Evolutionary conservation across 2,113 vertebrate genomes (phyloP).

Genomic region (Alexandromys fortis): DNA sequence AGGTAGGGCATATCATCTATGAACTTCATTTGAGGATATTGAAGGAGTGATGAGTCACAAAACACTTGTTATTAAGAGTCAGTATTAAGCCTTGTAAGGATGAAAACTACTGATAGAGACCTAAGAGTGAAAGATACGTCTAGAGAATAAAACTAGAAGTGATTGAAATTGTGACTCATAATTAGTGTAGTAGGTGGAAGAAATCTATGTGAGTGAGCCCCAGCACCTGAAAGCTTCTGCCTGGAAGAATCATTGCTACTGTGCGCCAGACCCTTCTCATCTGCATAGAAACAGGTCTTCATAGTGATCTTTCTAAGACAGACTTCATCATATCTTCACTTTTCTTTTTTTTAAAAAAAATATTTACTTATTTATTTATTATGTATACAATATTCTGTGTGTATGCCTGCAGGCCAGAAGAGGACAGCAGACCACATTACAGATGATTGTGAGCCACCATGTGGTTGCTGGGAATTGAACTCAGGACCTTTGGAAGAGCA

Average conservation of each 20-base stretch:
- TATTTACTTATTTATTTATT: no score
- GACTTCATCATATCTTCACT: neutral
- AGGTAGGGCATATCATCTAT: conserved; percentile 47
- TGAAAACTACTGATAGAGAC: conserved; percentile 51
- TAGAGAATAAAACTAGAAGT: conserved; percentile 37
- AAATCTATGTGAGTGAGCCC: conserved; percentile 48
- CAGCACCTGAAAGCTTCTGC: conserved; percentile 32
- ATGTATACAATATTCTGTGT: no score
- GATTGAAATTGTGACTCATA: conserved; percentile 50
- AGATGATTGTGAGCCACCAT: no score
- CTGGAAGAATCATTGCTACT: conserved; percentile 22
- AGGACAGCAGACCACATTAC: no score
- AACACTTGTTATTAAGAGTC: conserved; percentile 68
- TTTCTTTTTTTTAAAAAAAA: no score
- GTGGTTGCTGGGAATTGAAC: no score
- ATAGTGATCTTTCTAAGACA: neutral
- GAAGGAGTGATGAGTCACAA: conserved; percentile 28
- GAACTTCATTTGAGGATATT: conserved; percentile 59
- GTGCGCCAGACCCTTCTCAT: conserved; percentile 43
- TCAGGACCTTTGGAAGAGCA: no score
- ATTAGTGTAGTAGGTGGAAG: neutral
- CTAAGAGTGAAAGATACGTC: conserved; percentile 55
- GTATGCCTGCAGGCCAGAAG: no score
- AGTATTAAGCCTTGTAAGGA: conserved; percentile 51
- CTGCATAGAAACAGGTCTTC: conserved; percentile 29